Evolutionary conservation across 2,888 invertebrate genomes (phyloP).

Genomic region (Patella caerulea): DNA sequence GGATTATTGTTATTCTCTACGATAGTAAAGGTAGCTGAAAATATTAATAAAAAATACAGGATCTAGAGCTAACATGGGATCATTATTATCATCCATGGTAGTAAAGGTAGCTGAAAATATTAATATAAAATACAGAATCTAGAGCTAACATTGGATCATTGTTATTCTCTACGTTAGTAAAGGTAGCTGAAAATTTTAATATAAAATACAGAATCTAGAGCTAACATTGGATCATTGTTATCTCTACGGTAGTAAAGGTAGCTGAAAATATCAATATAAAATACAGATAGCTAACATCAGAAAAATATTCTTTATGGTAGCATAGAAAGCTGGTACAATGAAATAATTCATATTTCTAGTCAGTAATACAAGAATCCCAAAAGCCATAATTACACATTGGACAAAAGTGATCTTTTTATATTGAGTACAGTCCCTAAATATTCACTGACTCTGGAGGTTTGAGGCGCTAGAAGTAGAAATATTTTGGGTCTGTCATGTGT

Average conservation of each 20-base stretch:
- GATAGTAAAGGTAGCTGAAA: slow-evolving; percentile 27
- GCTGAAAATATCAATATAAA: background rate
- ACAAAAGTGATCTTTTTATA: too few relatives aligned
- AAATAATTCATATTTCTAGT: too few relatives aligned
- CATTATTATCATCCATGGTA: slow-evolving; percentile 31
- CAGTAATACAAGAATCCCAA: too few relatives aligned
- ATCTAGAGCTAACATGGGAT: slow-evolving; percentile 34
- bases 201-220: slow-evolving; percentile 27
- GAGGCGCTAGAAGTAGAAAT: too few relatives aligned
- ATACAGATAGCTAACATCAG: too few relatives aligned
- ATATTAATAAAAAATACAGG: slow-evolving; percentile 13
- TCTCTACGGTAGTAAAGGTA: slow-evolving; percentile 27
- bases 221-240: slow-evolving; percentile 36
- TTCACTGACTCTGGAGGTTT: too few relatives aligned
- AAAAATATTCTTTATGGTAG: too few relatives aligned
- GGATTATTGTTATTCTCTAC: slow-evolving; percentile 30
- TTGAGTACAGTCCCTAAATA: too few relatives aligned
- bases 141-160: slow-evolving; percentile 22
- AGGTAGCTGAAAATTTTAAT: background rate
- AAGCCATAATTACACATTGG: too few relatives aligned
- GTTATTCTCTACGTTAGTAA: slow-evolving; percentile 28
- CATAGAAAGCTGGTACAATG: too few relatives aligned
- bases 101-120: slow-evolving; percentile 14
- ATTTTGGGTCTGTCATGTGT: too few relatives aligned
- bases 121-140: slow-evolving; percentile 14